A percentile compares a stretch with the other conserved stretches of the same genome.
Evolutionary conservation across 2,888 invertebrate genomes (phyloP).

Genomic region (Protophormia terraenovae): DNA sequence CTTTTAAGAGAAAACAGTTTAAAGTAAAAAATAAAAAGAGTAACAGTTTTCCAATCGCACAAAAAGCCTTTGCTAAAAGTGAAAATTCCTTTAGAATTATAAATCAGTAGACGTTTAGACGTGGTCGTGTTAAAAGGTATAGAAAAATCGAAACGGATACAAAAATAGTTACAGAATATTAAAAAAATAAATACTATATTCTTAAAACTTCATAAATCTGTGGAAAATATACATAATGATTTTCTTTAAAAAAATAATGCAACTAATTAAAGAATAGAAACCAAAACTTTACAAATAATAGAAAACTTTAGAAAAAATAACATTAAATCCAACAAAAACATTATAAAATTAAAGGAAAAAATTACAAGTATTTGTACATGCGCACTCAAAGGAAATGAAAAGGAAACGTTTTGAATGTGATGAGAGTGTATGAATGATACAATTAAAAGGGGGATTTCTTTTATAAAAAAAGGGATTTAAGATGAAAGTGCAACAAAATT

Average conservation of each 20-base stretch:
- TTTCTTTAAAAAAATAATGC: background rate
- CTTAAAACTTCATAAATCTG: background rate
- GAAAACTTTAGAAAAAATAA: conserved; percentile 5
- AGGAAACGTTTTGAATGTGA: conserved; percentile 18
- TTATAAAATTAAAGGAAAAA: conserved; percentile 1
- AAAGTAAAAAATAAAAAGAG: background rate
- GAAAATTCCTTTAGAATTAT: conserved; percentile 68
- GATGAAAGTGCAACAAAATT: background rate
- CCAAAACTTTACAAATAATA: background rate
- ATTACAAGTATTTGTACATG: conserved; percentile 60
- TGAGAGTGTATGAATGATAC: conserved; percentile 39
- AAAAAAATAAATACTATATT: conserved; percentile 16
- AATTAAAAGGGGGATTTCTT: background rate
- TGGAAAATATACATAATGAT: conserved; percentile 18
- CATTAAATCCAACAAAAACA: conserved; percentile 25
- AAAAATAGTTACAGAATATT: conserved; percentile 29
- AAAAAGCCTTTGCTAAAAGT: conserved; percentile 37
- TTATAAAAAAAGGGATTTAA: background rate
- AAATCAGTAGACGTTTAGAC: conserved; percentile 72
- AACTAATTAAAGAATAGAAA: background rate
- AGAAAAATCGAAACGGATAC: conserved; percentile 63
- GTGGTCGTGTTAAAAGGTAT: conserved; percentile 71
- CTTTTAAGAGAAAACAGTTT: conserved; percentile 58
- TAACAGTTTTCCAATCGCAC: background rate
- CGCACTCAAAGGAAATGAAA: conserved; percentile 32